Base-by-base conservation (phyloP, 2,888 invertebrate species). In the Eustalomyia histrio region DNA sequence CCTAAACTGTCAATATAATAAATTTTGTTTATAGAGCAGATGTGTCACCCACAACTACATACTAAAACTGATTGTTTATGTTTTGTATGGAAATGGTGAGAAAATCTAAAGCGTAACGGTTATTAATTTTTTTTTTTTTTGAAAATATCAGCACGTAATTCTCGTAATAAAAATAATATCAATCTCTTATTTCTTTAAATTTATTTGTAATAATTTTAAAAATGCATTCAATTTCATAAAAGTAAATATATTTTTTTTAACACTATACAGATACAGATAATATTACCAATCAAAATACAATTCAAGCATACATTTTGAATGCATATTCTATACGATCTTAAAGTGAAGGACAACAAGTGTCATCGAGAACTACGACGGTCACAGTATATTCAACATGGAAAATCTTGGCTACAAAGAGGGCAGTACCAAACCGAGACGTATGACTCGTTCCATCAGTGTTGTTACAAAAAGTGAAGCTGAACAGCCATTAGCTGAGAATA, bases 321-420 rank as follows among this genome's bases (percentile, higher is more conserved):
- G 81, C 67, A 74, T 81, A 12, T 24, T 67, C 47, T 39, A 61
- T 10, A 79, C 39, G 63, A 71, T 68, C 57, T 43, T 39, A 74
- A 78, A 55, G 78, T 78, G 69, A 76, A 76, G 81, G 81, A 76
- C 73, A 69, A 65, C 74, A 69, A 74, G 74, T 74, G 74, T 69
- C 79, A 75, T 65, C 64, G 69, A 69, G 58, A 58, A 35, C 68
- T 53, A 73, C 68, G 47, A 67, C 65, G 7, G 17, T 7, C 50
- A 12, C 55, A 74, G 69, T 61, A 67, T 61, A 53, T 69, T 60
- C 74, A 82, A 84, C 55, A 91, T 93, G 93, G 93, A 93, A 91
- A 93, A 93, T 92, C 92, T 93, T 88, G 93, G 93, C 86, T 93
- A 93, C 88, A 93, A 93, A 91, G 93, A 92, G 87, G 91, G 91